Conservation (phyloP, 1,140 invertebrate species). For the Pseudachorutes palmiensis region DNA sequence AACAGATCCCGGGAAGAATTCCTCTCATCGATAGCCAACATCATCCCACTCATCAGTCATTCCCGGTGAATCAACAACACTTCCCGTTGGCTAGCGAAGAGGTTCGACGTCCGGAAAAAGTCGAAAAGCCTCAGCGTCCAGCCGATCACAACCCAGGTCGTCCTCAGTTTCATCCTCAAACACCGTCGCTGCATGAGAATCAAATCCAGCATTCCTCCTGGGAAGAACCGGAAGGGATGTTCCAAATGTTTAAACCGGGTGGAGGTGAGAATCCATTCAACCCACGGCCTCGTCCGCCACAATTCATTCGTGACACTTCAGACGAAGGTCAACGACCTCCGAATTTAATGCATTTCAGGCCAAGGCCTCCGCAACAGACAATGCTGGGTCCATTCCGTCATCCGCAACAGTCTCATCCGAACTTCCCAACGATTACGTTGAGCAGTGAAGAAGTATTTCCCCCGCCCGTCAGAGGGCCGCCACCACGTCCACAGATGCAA, state of each 20-base stretch:
- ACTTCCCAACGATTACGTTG: neutral
- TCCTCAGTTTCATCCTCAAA: neutral
- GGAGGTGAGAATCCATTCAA: neutral
- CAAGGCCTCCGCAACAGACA: neutral
- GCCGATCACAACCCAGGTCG: neutral
- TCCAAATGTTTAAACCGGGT: neutral
- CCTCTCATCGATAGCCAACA: too few species aligned
- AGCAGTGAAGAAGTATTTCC: constrained; percentile 11
- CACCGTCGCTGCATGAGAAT: neutral
- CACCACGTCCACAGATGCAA: neutral
- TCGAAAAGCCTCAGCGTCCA: neutral
- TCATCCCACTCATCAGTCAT: too few species aligned
- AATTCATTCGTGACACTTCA: neutral
- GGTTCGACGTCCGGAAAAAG: too few species aligned
- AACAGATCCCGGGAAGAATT: too few species aligned
- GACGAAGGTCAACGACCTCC: neutral
- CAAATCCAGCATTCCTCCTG: neutral
- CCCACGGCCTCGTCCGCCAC: neutral
- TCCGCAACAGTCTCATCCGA: neutral
- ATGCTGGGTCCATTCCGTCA: neutral
- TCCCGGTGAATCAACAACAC: too few species aligned
- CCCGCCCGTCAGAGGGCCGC: constrained; percentile 13
- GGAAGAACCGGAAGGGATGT: neutral
- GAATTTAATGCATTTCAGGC: neutral
- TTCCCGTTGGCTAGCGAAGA: too few species aligned